Evolutionary conservation across 2,113 vertebrate species (phyloP).

Genomic region (Thamnophis sirtalis): DNA sequence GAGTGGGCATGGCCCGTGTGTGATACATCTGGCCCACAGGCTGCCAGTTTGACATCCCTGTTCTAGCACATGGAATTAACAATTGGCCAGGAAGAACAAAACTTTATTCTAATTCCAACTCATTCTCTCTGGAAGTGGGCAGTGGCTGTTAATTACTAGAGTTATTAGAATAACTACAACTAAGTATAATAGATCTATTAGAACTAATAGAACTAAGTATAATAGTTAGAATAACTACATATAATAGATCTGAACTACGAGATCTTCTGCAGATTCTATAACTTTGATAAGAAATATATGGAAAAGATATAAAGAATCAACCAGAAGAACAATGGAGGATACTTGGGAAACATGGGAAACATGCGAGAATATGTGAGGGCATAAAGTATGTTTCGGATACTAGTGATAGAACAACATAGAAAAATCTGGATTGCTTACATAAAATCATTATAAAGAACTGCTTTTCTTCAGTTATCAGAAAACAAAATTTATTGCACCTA

Average conservation of each 20-base stretch:
- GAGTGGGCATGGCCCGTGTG: too few relatives aligned
- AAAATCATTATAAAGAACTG: neutral
- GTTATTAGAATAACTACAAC: neutral
- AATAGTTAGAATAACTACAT: neutral
- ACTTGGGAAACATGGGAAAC: neutral
- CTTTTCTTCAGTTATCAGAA: neutral
- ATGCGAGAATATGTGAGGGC: neutral
- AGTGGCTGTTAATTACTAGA: neutral
- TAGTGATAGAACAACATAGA: neutral
- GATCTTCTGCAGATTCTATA: neutral
- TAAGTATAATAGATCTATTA: neutral
- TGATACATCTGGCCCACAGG: too few relatives aligned
- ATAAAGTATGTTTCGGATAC: neutral
- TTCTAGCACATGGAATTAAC: neutral
- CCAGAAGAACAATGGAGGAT: neutral
- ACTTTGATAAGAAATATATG: neutral
- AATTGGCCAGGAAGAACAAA: neutral
- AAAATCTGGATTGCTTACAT: neutral
- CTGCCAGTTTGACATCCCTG: too few relatives aligned
- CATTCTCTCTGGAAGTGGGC: neutral
- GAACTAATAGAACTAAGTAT: neutral
- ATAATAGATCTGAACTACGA: neutral
- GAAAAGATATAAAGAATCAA: neutral
- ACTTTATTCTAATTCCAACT: neutral
- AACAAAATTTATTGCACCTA: neutral